phyloP scores from a whole-genome alignment of 35 echinoderm and acorn worm genomes.

The Heliocidaris tuberculata region DNA sequence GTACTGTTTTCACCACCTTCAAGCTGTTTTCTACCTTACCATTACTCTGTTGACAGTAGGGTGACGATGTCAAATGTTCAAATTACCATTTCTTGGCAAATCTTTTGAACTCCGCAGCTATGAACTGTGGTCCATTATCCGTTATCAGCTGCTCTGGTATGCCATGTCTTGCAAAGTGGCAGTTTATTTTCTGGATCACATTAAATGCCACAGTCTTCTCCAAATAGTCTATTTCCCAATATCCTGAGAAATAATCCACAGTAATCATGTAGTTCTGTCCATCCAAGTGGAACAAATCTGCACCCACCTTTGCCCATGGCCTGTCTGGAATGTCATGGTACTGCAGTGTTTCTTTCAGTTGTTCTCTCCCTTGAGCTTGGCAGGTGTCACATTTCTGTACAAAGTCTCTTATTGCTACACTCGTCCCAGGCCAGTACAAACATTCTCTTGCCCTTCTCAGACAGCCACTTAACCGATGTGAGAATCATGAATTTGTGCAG shows the following conservation, averaged over 20 bases:
- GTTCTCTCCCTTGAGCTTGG: constrained; percentile 34
- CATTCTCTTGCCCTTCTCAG: constrained; percentile 68
- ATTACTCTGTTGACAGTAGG: constrained; percentile 66
- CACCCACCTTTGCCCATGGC: constrained; percentile 73
- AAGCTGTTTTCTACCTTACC: constrained; percentile 39
- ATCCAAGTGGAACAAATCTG: constrained; percentile 61
- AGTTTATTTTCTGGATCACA: constrained; percentile 54
- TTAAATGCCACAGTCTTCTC: constrained; percentile 28
- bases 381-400: constrained; percentile 73
- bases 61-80: constrained; percentile 61
- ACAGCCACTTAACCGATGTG: constrained; percentile 71
- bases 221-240: constrained; percentile 70
- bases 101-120: constrained; percentile 54
- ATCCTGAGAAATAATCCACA: constrained; percentile 68
- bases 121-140: constrained; percentile 82
- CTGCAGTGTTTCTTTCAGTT: constrained; percentile 61
- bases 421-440: constrained; percentile 66
- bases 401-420: constrained; percentile 49
- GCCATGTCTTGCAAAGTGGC: constrained; percentile 54
- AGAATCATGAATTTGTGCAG: constrained; percentile 57
- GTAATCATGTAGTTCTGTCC: constrained; percentile 62
- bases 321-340: constrained; percentile 58
- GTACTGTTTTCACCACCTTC: constrained; percentile 55
- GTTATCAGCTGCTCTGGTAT: constrained; percentile 42
- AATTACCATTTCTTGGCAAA: constrained; percentile 71